Evolutionary conservation across 2,797 vertebrate species (phyloP).

Genomic region (Myripristis jacobus): DNA sequence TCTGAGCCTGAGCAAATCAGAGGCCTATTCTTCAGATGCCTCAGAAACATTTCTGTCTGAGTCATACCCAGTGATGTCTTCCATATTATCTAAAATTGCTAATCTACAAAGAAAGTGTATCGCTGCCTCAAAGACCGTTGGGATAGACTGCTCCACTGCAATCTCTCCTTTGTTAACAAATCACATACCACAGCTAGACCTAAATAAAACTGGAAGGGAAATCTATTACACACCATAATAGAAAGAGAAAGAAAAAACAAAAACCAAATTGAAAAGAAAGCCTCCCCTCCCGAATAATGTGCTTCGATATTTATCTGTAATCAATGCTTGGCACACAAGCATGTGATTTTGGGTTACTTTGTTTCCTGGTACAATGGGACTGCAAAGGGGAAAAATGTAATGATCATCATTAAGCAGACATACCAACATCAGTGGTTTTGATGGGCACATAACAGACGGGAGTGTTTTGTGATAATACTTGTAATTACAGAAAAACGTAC

Average conservation of each 20-base stretch:
- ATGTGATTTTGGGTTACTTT: slow-evolving; percentile 79
- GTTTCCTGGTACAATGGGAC: slow-evolving; percentile 65
- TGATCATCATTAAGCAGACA: slow-evolving; percentile 78
- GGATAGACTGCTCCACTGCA: slow-evolving; percentile 38
- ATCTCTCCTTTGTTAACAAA: slow-evolving; percentile 61
- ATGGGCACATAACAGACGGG: slow-evolving; percentile 66
- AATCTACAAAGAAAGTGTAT: slow-evolving; percentile 57
- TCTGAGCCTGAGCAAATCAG: slow-evolving; percentile 58
- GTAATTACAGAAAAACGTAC: slow-evolving; percentile 79
- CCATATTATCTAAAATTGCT: slow-evolving; percentile 59
- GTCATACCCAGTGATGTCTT: slow-evolving; percentile 33
- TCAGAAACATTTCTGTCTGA: slow-evolving; percentile 9
- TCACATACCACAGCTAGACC: slow-evolving; percentile 28
- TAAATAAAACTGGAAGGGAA: slow-evolving; percentile 53
- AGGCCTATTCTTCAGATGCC: slow-evolving; percentile 62
- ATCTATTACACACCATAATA: slow-evolving; percentile 61
- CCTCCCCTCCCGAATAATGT: slow-evolving; percentile 56
- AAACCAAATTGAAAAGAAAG: slow-evolving; percentile 65
- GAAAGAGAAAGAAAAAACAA: slow-evolving; percentile 40
- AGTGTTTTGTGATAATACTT: slow-evolving; percentile 76
- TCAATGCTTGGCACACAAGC: slow-evolving; percentile 76
- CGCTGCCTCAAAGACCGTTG: slow-evolving; percentile 35
- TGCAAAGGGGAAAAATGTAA: slow-evolving; percentile 62
- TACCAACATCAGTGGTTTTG: slow-evolving; percentile 72
- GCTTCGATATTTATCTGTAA: slow-evolving; percentile 73